Conservation (phyloP, 2,113 vertebrate species). For the Candoia aspera region DNA sequence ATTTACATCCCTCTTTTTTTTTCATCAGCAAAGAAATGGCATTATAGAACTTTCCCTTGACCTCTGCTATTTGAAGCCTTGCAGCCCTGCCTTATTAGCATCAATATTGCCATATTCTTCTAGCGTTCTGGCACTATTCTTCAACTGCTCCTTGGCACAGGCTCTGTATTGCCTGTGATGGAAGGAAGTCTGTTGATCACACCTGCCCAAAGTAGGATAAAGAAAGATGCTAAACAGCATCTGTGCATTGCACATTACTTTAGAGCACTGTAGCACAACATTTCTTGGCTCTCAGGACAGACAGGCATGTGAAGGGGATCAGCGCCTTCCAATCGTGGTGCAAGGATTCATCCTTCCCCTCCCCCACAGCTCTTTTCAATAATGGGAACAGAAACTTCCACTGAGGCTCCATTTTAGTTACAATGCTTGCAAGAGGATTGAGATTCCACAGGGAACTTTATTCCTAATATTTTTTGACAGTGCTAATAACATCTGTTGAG, state of each 20-base stretch:
- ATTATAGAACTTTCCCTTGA: not conserved
- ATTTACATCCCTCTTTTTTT: not conserved
- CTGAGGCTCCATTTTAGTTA: not conserved
- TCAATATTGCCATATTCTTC: not conserved
- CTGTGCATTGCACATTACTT: not conserved
- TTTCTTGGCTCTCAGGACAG: not conserved
- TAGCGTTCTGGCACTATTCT: not conserved
- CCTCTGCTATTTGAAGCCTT: not conserved
- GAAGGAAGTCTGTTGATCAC: not conserved
- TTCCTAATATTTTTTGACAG: not conserved
- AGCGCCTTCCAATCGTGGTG: not conserved
- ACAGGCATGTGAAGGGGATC: too few species aligned
- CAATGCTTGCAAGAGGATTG: not conserved
- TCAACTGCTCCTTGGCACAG: not conserved
- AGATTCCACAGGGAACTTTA: not conserved
- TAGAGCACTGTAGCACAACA: not conserved
- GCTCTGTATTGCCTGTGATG: not conserved
- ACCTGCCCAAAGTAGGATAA: not conserved
- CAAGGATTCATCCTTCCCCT: not conserved
- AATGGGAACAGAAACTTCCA: not conserved
- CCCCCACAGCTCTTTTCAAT: not conserved
- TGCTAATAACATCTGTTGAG: not conserved
- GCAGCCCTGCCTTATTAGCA: too few species aligned
- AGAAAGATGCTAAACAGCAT: not conserved
- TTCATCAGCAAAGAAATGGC: not conserved